Evolutionary conservation across 2,888 invertebrate species (phyloP), one percentile per base, ranked within the genome.

Genomic region (Xestoiulus laeticollis): DNA sequence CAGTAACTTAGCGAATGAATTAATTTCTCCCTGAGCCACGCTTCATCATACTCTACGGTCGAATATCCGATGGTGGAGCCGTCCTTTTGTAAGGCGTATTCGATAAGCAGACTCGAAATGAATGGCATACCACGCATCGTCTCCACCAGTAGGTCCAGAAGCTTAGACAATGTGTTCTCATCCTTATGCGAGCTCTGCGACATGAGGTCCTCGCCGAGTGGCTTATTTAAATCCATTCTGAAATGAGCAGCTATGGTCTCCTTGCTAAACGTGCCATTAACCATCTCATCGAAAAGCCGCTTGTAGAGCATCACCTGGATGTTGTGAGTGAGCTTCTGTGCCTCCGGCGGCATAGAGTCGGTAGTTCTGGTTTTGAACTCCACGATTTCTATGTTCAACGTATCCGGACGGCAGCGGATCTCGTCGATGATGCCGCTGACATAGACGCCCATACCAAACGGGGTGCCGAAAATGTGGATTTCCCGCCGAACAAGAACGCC

Each of bases 301-400:
- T 87, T 87, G 83, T 87, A 87, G 26, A 87, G 44, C 87, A 87
- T 87, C 48, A 87, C 82, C 44, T 87, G 87, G 16, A 87, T 30
- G 10, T 83, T 6, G 83, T 87, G 87, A 16, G 87, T 87, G 33
- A 48, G 16, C 10, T 4, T 87, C 38, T 87, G 87, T 14, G 87
- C 78, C 0, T 33, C 22, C 32, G 78, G 8, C 22, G 87, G 87
- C 43, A 87, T 32, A 19, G 19, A 22, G 12, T 87, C 82, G 2
- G 78, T 33, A 16, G 10, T 26, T 16, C 87, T 12, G 4, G 87
- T 87, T 22, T 87, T 87, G 82, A 87, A 82, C 38, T 87, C 87
- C 22, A 87, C 87, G 14, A 87, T n/a, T 22, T 33, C 82, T 1
- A 87, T 12, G 10, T 82, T 8, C n/a, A 87, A 2, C 10, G 43